These are phyloP conservation scores for Andrena marginata DNA, from an alignment of 2,888 invertebrate species.

Conservation along the genomic window DNA sequence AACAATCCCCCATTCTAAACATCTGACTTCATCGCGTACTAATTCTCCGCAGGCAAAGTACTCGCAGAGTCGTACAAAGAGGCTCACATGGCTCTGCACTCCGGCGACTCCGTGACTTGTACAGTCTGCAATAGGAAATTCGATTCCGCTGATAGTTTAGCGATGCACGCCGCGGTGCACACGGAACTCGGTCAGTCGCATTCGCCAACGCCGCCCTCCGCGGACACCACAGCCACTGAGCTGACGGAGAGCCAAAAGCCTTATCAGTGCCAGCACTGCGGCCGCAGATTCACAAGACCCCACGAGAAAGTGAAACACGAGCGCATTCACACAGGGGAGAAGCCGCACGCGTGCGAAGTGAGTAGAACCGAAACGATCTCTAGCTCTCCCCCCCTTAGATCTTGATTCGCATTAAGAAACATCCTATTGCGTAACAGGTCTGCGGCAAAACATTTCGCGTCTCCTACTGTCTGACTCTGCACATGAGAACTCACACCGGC, in stretches of 20 bases:
- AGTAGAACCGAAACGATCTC: slow-evolving; percentile 6
- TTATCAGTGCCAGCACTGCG: slow-evolving; percentile 91
- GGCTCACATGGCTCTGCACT: slow-evolving; percentile 90
- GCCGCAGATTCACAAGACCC: slow-evolving; percentile 90
- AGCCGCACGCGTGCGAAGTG: slow-evolving; percentile 91
- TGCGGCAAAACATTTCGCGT: slow-evolving; percentile 93
- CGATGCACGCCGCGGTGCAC: slow-evolving; percentile 92
- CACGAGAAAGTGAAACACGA: slow-evolving; percentile 94
- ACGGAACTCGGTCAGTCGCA: slow-evolving; percentile 73
- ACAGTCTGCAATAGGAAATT: slow-evolving; percentile 91
- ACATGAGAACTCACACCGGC: slow-evolving; percentile 93
- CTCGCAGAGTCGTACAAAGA: slow-evolving; percentile 85
- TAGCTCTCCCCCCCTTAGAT: neutral
- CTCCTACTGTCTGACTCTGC: slow-evolving; percentile 92
- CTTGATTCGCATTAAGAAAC: slow-evolving; percentile 9
- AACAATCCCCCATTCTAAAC: neutral
- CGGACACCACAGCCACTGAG: slow-evolving; percentile 48
- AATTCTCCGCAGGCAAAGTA: slow-evolving; percentile 75
- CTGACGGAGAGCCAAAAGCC: slow-evolving; percentile 82
- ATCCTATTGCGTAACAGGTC: slow-evolving; percentile 83
- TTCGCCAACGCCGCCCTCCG: slow-evolving; percentile 67
- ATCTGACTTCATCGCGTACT: neutral
- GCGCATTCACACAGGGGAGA: slow-evolving; percentile 93
- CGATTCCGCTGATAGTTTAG: slow-evolving; percentile 88
- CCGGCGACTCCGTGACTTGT: slow-evolving; percentile 87